phyloP scores from a whole-genome alignment of 2,113 vertebrate genomes.

The Vicugna pacos region DNA sequence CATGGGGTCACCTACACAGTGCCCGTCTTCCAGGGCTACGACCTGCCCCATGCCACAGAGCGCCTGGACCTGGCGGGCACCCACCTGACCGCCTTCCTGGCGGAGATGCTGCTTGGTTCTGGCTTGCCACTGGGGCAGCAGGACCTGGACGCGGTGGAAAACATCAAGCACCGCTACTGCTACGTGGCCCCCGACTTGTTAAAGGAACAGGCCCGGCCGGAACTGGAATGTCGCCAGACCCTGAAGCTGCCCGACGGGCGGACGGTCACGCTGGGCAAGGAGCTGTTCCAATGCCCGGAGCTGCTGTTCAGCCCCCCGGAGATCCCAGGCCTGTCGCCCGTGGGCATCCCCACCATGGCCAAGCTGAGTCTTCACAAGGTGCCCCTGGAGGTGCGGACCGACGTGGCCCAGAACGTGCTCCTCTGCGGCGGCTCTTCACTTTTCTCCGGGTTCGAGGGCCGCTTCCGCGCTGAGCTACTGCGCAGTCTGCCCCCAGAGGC shows the following conservation, averaged over 20 bases:
- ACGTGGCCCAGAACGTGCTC: constrained; percentile 73
- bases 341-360: constrained; percentile 77
- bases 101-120: constrained; percentile 52
- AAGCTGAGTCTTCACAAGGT: constrained; percentile 68
- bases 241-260: constrained; percentile 79
- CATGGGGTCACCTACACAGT: constrained; percentile 71
- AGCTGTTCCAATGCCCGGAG: constrained; percentile 81
- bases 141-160: constrained; percentile 66
- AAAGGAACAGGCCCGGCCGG: neutral
- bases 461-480: constrained; percentile 73
- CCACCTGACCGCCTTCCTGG: constrained; percentile 81
- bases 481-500: neutral
- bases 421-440: constrained; percentile 82
- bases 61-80: constrained; percentile 82
- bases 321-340: constrained; percentile 45
- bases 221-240: neutral
- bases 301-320: constrained; percentile 77
- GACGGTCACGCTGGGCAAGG: constrained; percentile 68
- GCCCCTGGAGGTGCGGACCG: neutral
- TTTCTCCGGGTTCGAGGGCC: constrained; percentile 71
- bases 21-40: constrained; percentile 82
- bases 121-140: constrained; percentile 46
- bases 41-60: constrained; percentile 72
- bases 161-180: constrained; percentile 80
- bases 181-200: constrained; percentile 71